Conservation (phyloP, 1,140 invertebrate genomes). For the Neotoxoptera formosana region DNA sequence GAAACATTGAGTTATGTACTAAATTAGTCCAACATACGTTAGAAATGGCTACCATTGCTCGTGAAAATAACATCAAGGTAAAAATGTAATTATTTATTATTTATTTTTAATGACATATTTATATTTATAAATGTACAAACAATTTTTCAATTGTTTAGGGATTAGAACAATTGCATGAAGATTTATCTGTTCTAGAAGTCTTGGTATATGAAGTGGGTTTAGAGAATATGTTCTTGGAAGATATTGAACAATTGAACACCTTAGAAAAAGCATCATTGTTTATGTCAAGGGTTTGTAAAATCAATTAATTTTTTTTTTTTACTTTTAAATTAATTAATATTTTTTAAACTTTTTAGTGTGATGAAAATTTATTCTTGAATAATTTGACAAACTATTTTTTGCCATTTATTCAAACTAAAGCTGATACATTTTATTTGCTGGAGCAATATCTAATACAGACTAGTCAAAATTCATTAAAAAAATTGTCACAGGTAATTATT, state of each 20-base stretch:
- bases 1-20: conserved; percentile 39
- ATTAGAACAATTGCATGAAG: conserved; percentile 49
- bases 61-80: conserved; percentile 55
- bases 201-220: conserved; percentile 50
- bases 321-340: background rate
- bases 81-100: background rate
- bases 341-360: conserved; percentile 15
- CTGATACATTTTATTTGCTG: conserved; percentile 34
- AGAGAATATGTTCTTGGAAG: conserved; percentile 38
- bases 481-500: conserved; percentile 21
- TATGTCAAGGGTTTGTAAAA: conserved; percentile 45
- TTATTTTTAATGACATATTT: background rate
- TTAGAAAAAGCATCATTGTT: conserved; percentile 52
- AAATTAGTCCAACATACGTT: conserved; percentile 50
- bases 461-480: conserved; percentile 32
- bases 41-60: conserved; percentile 49
- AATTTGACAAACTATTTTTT: conserved; percentile 42
- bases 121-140: background rate
- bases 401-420: conserved; percentile 47
- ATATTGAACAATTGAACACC: conserved; percentile 46
- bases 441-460: conserved; percentile 38
- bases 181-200: conserved; percentile 48
- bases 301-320: background rate
- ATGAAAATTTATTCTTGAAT: conserved; percentile 40
- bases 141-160: background rate